Evolutionary conservation across 2,113 vertebrate species (phyloP).

Genomic region (Epinephelus cyanopodus): DNA sequence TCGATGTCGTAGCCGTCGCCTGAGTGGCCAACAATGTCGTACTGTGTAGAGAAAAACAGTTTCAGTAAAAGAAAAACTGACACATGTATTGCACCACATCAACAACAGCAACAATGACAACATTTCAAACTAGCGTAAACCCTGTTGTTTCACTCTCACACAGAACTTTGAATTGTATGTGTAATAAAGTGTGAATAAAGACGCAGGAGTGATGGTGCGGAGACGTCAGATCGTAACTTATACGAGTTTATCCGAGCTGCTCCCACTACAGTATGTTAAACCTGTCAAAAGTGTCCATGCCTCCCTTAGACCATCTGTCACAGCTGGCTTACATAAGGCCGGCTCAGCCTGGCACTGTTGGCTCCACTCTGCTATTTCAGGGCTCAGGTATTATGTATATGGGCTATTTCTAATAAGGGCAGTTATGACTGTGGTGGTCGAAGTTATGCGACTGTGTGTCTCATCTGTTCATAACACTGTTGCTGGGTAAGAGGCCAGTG

Average conservation of each 20-base stretch:
- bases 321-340: slow-evolving; percentile 32
- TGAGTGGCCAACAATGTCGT: slow-evolving; percentile 94
- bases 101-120: background rate
- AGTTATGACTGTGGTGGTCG: slow-evolving; percentile 19
- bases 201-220: background rate
- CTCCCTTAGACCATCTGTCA: slow-evolving; percentile 36
- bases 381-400: slow-evolving; percentile 42
- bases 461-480: slow-evolving; percentile 26
- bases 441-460: slow-evolving; percentile 40
- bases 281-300: background rate
- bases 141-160: background rate
- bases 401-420: slow-evolving; percentile 43
- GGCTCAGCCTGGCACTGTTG: slow-evolving; percentile 30
- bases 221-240: slow-evolving; percentile 3
- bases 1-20: slow-evolving; percentile 92
- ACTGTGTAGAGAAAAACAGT: slow-evolving; percentile 81
- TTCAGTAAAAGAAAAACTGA: background rate
- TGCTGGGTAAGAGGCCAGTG: slow-evolving; percentile 24
- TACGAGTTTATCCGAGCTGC: background rate
- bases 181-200: background rate
- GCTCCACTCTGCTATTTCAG: slow-evolving; percentile 48
- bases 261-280: background rate
- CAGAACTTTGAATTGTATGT: background rate
- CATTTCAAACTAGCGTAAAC: background rate
- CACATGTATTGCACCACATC: background rate